phyloP scores from a whole-genome alignment of 2,113 vertebrate genomes.

The Takifugu bimaculatus region DNA sequence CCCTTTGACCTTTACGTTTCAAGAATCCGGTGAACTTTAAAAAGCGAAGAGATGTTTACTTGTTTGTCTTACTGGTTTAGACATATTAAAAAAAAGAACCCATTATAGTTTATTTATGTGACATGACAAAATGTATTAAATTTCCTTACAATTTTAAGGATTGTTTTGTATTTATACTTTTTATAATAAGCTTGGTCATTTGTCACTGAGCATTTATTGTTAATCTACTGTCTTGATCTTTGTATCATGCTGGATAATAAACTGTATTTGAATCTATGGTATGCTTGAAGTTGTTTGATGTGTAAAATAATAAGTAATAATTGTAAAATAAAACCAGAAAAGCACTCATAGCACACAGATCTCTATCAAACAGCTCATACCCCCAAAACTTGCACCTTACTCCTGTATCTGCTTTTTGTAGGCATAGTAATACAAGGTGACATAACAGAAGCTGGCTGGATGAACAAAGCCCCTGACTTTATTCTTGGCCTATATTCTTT shows the following conservation, averaged over 20 bases:
- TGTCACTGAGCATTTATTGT: constrained; percentile 60
- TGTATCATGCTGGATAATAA: constrained; percentile 67
- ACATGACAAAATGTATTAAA: constrained; percentile 60
- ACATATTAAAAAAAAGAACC: constrained; percentile 54
- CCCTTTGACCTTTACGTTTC: constrained; percentile 35
- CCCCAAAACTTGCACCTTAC: too few relatives aligned
- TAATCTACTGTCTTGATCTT: constrained; percentile 59
- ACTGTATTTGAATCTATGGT: constrained; percentile 46
- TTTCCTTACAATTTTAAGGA: constrained; percentile 62
- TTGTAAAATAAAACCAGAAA: too few relatives aligned
- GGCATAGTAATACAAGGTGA: too few relatives aligned
- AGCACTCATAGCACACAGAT: too few relatives aligned
- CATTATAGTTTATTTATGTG: constrained; percentile 67
- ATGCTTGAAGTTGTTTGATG: constrained; percentile 6
- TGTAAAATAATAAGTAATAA: neutral
- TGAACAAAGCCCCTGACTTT: too few relatives aligned
- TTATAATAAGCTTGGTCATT: constrained; percentile 71
- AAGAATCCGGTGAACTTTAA: constrained; percentile 56
- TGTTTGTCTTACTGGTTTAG: constrained; percentile 77
- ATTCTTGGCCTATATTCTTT: too few relatives aligned
- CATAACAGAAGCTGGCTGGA: too few relatives aligned
- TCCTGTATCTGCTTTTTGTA: too few relatives aligned
- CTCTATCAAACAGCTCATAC: too few relatives aligned
- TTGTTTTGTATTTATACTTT: constrained; percentile 77
- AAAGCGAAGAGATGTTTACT: constrained; percentile 54